Percentiles rank a stretch among this genome's conserved stretches.
These are phyloP conservation scores for Corella eumyota DNA, from an alignment of 23 tunicate genomes.

Conservation along the genomic window DNA sequence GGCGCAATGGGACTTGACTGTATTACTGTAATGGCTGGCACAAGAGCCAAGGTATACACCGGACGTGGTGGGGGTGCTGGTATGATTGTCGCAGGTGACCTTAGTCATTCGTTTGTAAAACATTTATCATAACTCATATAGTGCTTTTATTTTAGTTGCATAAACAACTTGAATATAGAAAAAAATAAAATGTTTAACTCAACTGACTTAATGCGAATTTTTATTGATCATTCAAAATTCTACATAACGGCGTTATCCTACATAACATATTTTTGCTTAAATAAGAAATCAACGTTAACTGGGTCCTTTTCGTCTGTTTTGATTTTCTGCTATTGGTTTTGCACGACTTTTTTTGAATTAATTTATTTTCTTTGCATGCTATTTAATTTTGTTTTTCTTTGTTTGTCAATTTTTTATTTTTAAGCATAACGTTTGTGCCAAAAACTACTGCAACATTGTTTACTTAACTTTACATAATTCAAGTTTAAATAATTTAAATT, in stretches of 20 bases:
- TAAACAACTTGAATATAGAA: too few relatives aligned
- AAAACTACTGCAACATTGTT: too few relatives aligned
- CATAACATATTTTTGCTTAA: too few relatives aligned
- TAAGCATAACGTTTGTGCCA: not conserved
- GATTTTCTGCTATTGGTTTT: not conserved
- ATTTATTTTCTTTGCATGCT: not conserved
- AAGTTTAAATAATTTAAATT: too few relatives aligned
- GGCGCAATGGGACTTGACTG: conserved; percentile 63
- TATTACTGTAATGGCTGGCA: conserved; percentile 45
- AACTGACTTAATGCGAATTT: too few relatives aligned
- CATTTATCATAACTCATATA: not conserved
- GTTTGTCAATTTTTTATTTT: not conserved
- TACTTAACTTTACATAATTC: too few relatives aligned
- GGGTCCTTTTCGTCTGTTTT: too few relatives aligned
- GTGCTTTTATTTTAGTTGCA: not conserved
- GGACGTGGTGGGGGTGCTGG: conserved; percentile 60
- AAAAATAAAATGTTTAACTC: too few relatives aligned
- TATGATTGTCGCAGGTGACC: conserved; percentile 65
- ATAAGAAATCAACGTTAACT: too few relatives aligned
- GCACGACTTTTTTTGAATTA: not conserved
- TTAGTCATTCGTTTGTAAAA: too few relatives aligned
- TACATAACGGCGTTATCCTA: not conserved
- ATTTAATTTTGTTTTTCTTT: not conserved
- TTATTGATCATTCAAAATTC: too few relatives aligned
- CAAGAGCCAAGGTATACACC: conserved; percentile 36